Base-by-base conservation (phyloP, 2,797 vertebrate genomes). In the Spinibarbus caldwelli region DNA sequence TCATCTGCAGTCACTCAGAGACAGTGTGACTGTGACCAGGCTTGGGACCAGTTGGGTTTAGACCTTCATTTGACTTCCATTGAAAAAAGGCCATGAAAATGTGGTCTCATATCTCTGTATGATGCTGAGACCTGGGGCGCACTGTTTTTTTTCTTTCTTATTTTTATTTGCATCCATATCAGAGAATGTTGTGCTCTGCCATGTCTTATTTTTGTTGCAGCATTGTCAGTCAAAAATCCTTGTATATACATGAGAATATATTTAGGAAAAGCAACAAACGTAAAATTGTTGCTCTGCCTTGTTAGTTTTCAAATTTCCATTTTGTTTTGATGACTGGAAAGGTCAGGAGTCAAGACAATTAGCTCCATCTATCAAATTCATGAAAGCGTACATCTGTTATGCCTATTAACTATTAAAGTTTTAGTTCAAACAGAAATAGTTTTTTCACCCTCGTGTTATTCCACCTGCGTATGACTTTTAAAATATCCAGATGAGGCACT, bases 61-160 rank as follows among this genome's bases (percentile, higher is more conserved):
- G 86, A 86, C 78, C 49, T 88, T 88, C 41, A 83, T 86, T 83
- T 91, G 84, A 88, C 87, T 86, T 83, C 49, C 5, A 68, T 41
- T 11, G 19, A 41, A 86, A 71, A 73, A 86, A 1, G 36, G 4
- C 38, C 23, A 59, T 62, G 34, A 45, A 80, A 79, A 71, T 80
- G 36, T 57, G 23, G n/a, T 80, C 59, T 64, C 26, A 67, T 43
- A n/a, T 57, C 34, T 31, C 70, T 9, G 2, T 17, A 29, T 57
- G 68, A n/a, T 41, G 9, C n/a, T 17, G 68, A 49, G 31, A 29
- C 4, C 26, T n/a, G 41, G 38, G 38, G 19, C 8, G 2, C 26
- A 62, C 2, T 59, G 26, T 45, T 72, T 49, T 38, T 67, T 47
- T 67, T 49, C 49, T 23, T 49, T 11, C 29, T 14, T 62, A 17